Percentiles rank a stretch among this genome's conserved stretches.
These are phyloP conservation scores for Trachelus iudaicus DNA, from an alignment of 2,888 invertebrate species.

Conservation along the genomic window DNA sequence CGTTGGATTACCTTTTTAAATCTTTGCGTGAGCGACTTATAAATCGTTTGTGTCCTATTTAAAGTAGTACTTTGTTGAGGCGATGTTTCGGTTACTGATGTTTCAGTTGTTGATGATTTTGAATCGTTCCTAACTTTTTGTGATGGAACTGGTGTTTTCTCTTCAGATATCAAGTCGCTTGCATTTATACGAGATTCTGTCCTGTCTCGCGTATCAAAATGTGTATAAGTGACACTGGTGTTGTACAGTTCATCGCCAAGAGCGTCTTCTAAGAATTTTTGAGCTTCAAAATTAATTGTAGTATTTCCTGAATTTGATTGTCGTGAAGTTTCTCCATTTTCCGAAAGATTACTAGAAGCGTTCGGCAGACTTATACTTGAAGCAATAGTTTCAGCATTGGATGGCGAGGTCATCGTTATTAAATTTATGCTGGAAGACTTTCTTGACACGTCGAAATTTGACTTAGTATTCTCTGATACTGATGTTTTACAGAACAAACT, in stretches of 20 bases:
- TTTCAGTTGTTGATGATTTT: constrained; percentile 6
- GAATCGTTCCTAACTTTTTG: constrained; percentile 1
- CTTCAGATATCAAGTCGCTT: constrained; percentile 37
- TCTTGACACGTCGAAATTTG: constrained; percentile 45
- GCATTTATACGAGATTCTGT: constrained; percentile 29
- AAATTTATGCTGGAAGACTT: constrained; percentile 17
- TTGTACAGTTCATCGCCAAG: constrained; percentile 42
- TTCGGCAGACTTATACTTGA: constrained; percentile 27
- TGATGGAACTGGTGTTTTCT: constrained; percentile 20
- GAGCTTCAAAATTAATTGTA: constrained; percentile 31
- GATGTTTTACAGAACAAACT: neutral
- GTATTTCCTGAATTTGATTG: constrained; percentile 11
- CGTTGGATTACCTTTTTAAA: constrained; percentile 35
- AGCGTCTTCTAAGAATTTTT: constrained; percentile 42
- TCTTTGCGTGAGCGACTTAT: constrained; percentile 39
- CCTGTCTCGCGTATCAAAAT: constrained; percentile 17
- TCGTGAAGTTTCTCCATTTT: neutral
- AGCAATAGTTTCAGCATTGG: constrained; percentile 27
- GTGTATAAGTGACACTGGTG: constrained; percentile 27
- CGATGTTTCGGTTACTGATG: neutral
- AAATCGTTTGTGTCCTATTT: constrained; percentile 34
- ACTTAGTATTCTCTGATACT: constrained; percentile 13
- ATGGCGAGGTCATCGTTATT: constrained; percentile 19
- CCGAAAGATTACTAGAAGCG: constrained; percentile 16
- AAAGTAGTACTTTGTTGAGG: constrained; percentile 25